Percentiles rank a stretch among this genome's conserved stretches.
Evolutionary conservation across 2,888 invertebrate species (phyloP).

Genomic region (Calliscelio sp.): DNA sequence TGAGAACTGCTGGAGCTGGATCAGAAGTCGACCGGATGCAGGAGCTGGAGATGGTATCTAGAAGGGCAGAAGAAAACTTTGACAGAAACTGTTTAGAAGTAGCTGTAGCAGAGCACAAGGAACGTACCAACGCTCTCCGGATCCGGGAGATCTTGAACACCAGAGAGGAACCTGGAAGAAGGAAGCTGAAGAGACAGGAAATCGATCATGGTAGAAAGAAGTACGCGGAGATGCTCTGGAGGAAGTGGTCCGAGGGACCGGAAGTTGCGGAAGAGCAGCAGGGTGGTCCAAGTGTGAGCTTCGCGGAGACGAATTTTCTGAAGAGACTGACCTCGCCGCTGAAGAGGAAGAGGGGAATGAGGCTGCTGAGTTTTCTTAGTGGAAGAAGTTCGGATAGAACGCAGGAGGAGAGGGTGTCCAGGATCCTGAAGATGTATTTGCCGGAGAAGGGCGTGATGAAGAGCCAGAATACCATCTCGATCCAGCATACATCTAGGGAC

Average conservation of each 20-base stretch:
- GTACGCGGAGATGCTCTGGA: conserved; percentile 79
- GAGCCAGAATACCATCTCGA: conserved; percentile 82
- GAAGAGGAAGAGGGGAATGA: conserved; percentile 81
- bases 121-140: conserved; percentile 49
- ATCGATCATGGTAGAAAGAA: conserved; percentile 77
- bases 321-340: conserved; percentile 80
- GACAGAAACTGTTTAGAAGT: conserved; percentile 74
- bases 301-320: conserved; percentile 80
- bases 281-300: conserved; percentile 75
- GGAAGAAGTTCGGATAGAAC: conserved; percentile 78
- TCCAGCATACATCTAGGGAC: conserved; percentile 84
- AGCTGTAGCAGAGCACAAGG: conserved; percentile 73
- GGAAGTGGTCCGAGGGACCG: conserved; percentile 79
- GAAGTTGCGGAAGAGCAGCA: conserved; percentile 77
- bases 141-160: conserved; percentile 48
- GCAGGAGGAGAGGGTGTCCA: conserved; percentile 82
- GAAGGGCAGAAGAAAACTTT: conserved; percentile 73
- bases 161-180: conserved; percentile 38
- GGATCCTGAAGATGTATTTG: conserved; percentile 82
- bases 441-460: conserved; percentile 79
- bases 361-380: conserved; percentile 83
- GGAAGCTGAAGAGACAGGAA: conserved; percentile 74
- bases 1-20: too few species aligned
- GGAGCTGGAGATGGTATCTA: conserved; percentile 34
- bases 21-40: conserved; percentile 24